phyloP scores from a whole-genome alignment of 2,113 vertebrate genomes.

The Menidia beryllina region DNA sequence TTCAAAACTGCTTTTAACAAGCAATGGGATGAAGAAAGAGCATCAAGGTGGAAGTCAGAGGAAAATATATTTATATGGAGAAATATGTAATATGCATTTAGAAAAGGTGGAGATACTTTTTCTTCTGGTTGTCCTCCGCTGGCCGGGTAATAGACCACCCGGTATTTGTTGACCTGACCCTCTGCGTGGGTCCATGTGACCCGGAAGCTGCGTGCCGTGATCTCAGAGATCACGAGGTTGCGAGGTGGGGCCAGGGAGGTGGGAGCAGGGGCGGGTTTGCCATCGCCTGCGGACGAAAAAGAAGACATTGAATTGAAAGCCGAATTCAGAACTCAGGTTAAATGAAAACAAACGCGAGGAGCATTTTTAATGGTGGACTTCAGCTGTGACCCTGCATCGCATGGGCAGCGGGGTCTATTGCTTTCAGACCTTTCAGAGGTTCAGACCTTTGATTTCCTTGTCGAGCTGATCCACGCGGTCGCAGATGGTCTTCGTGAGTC shows the following conservation, averaged over 20 bases:
- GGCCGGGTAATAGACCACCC: conserved; percentile 93
- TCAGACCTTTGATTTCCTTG: conserved; percentile 78
- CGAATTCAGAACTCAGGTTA: too few species aligned
- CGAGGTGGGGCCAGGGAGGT: conserved; percentile 83
- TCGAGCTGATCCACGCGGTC: conserved; percentile 90
- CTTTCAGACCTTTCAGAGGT: background rate
- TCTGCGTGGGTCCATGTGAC: conserved; percentile 90
- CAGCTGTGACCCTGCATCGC: too few species aligned
- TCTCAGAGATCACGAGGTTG: conserved; percentile 88
- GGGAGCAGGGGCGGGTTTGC: conserved; percentile 61
- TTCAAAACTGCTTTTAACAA: background rate
- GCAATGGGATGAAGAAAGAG: background rate
- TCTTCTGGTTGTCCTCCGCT: conserved; percentile 93
- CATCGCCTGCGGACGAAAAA: conserved; percentile 78
- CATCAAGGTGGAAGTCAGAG: background rate
- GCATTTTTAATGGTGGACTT: too few species aligned
- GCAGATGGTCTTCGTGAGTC: conserved; percentile 91
- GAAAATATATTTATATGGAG: background rate
- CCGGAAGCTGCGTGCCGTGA: conserved; percentile 92
- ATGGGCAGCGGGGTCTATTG: background rate
- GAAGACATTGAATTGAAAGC: too few species aligned
- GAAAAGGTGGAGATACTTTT: conserved; percentile 72
- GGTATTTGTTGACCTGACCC: conserved; percentile 93
- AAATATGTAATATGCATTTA: background rate
- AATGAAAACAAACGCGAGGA: too few species aligned